A percentile compares a stretch with the other conserved stretches of the same genome.
Conservation (phyloP, 1,140 invertebrate species). For the Gryllus bimaculatus region DNA sequence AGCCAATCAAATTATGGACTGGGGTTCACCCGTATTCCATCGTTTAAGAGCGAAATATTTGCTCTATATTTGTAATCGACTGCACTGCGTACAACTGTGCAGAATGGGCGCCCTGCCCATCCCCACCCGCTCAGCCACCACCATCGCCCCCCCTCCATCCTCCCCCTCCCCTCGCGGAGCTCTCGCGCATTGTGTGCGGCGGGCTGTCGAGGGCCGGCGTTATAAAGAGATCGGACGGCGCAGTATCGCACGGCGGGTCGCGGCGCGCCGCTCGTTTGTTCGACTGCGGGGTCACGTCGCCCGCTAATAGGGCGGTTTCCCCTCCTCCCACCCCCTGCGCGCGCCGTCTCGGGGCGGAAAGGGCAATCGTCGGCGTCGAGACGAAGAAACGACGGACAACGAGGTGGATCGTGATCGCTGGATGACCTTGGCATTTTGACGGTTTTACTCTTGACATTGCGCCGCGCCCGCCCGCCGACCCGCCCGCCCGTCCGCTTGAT, state of each 20-base stretch:
- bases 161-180: too few relatives aligned
- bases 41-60: too few relatives aligned
- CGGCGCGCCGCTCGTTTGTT: not conserved
- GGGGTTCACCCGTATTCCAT: too few relatives aligned
- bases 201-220: not conserved
- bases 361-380: not conserved
- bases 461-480: too few relatives aligned
- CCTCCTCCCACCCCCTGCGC: not conserved
- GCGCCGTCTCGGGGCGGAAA: not conserved
- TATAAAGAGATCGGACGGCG: not conserved
- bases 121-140: too few relatives aligned
- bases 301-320: not conserved
- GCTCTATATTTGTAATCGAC: too few relatives aligned
- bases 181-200: too few relatives aligned
- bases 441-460: not conserved
- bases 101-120: too few relatives aligned
- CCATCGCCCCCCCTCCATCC: too few relatives aligned
- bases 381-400: not conserved
- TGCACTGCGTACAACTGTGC: too few relatives aligned
- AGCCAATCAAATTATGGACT: too few relatives aligned
- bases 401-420: not conserved
- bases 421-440: not conserved
- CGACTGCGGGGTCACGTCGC: not conserved
- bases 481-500: not conserved
- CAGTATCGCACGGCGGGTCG: not conserved